Evolutionary conservation across 2,888 invertebrate species (phyloP).

Genomic region (Cephalotes varians): DNA sequence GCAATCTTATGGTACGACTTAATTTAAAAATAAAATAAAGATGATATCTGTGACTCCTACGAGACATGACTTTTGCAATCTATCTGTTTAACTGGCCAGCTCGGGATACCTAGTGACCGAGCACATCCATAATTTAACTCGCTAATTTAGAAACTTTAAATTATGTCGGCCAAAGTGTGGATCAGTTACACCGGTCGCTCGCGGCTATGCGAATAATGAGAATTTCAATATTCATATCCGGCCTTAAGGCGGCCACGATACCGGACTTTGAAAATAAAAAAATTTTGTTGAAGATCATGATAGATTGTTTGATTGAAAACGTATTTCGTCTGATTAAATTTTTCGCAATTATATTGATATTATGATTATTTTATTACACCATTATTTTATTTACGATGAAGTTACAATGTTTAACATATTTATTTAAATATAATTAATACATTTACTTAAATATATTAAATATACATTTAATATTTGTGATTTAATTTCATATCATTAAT

Average conservation of each 20-base stretch:
- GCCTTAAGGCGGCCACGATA: slow-evolving; percentile 64
- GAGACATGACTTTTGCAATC: slow-evolving; percentile 36
- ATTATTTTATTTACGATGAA: neutral
- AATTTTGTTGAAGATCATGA: neutral
- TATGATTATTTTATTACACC: neutral
- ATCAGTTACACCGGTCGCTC: slow-evolving; percentile 62
- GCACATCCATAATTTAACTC: slow-evolving; percentile 82
- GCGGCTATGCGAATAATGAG: slow-evolving; percentile 80
- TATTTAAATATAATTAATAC: neutral
- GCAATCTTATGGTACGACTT: neutral
- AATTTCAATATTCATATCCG: slow-evolving; percentile 84
- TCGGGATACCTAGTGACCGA: slow-evolving; percentile 76
- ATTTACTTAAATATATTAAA: neutral
- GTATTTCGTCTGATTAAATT: neutral
- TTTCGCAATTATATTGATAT: neutral
- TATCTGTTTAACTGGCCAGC: slow-evolving; percentile 40
- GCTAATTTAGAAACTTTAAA: slow-evolving; percentile 83
- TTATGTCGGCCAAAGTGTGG: slow-evolving; percentile 78
- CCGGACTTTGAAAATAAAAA: neutral
- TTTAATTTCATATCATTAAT: neutral
- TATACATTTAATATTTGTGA: neutral
- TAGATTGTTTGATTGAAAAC: slow-evolving; percentile 7
- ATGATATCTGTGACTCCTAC: slow-evolving; percentile 9
- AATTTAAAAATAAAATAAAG: slow-evolving; percentile 20
- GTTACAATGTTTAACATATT: neutral